These are phyloP conservation scores for Scaptomyza tumidula DNA, from an alignment of 2,888 invertebrate species.

Conservation along the genomic window DNA sequence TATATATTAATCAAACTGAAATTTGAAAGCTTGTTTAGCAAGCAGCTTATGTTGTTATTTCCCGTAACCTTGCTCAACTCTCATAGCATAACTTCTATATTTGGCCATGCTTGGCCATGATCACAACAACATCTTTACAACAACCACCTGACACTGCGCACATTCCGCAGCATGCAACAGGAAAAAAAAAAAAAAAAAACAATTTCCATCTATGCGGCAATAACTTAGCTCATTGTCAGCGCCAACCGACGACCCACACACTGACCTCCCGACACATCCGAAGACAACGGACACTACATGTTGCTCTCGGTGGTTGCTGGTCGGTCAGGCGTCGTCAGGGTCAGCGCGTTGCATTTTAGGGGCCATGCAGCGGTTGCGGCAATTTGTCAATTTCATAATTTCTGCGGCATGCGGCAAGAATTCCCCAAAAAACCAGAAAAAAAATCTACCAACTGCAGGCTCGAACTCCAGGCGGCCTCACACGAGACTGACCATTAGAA, in stretches of 20 bases:
- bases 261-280: constrained; percentile 53
- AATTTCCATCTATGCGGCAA: constrained; percentile 68
- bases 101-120: constrained; percentile 8
- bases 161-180: constrained; percentile 20
- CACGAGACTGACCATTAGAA: constrained; percentile 44
- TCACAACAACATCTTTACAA: constrained; percentile 24
- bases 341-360: constrained; percentile 49
- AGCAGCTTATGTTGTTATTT: neutral
- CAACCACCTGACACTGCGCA: constrained; percentile 50
- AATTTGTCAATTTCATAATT: constrained; percentile 83
- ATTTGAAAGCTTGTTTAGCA: neutral
- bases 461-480: constrained; percentile 40
- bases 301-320: constrained; percentile 37
- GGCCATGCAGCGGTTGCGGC: constrained; percentile 65
- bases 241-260: constrained; percentile 73
- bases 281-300: constrained; percentile 23
- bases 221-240: constrained; percentile 74
- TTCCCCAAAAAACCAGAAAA: constrained; percentile 4
- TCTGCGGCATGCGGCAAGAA: constrained; percentile 66
- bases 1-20: neutral
- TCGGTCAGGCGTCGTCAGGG: constrained; percentile 62
- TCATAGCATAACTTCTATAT: constrained; percentile 25
- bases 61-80: constrained; percentile 26
- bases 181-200: constrained; percentile 34
- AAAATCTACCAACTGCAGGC: constrained; percentile 32